These are phyloP conservation scores for Xestoiulus laeticollis DNA, from an alignment of 2,888 invertebrate genomes.

Conservation along the genomic window DNA sequence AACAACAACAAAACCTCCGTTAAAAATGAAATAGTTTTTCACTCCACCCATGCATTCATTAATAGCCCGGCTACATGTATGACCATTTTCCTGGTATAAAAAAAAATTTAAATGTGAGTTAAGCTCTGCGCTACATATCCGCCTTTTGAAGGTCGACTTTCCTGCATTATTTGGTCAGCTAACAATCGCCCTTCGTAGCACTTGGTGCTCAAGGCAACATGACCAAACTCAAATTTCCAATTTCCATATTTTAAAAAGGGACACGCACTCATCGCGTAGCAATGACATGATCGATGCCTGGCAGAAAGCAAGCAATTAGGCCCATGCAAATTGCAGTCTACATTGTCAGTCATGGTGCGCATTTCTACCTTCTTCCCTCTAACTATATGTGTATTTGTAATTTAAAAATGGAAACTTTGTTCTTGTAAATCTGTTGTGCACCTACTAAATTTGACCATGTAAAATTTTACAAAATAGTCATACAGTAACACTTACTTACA, in stretches of 20 bases:
- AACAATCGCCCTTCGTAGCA: neutral
- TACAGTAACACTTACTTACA: no score
- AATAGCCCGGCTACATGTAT: neutral
- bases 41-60: slow-evolving; percentile 34
- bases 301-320: neutral
- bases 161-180: slow-evolving; percentile 28
- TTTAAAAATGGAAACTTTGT: no score
- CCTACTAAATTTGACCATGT: no score
- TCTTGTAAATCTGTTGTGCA: no score
- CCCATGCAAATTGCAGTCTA: neutral
- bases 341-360: no score
- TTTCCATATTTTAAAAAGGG: neutral
- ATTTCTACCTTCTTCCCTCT: no score
- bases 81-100: neutral
- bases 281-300: neutral
- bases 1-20: neutral
- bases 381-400: no score
- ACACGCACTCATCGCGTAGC: neutral
- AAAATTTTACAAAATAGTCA: no score
- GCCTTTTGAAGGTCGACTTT: slow-evolving; percentile 28
- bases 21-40: neutral
- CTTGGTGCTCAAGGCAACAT: slow-evolving; percentile 24
- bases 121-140: neutral
- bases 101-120: neutral
- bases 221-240: neutral